Base-by-base conservation (phyloP, 2,113 vertebrate species). In the Catharus fuscescens region DNA sequence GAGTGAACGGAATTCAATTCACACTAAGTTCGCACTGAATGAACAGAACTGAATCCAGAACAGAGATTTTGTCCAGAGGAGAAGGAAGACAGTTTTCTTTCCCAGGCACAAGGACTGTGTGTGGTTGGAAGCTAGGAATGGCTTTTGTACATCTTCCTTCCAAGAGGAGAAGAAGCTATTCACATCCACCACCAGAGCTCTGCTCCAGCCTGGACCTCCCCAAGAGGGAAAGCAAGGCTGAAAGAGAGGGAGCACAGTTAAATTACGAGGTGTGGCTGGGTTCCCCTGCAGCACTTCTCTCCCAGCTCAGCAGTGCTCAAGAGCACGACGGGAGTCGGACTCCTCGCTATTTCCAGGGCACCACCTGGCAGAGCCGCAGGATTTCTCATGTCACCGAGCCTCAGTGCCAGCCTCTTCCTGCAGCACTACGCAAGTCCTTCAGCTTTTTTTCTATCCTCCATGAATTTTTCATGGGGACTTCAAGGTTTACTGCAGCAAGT, bases 381-480 rank as follows among this genome's bases (percentile, higher is more conserved):
- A 89, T 45, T 87, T 93, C 87, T 86, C 69, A 47, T 79, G 82
- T 92, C 88, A 89, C 66, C 79, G 25, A 57, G 34, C 62, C 78
- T 78, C 52, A 57, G 59, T 80, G 66, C 71, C 84, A 94, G 73
- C 61, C 91, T 66, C 64, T 80, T 91, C 62, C 70, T 80, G 60
- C 48, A 67, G 56, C 15, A 48, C 92, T 64, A 72, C 0, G 0
- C 19, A 74, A 78, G 56, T 53, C 40, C 77, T 73, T 90, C 60
- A 40, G n/a, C n/a, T 76, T 86, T 81, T 78, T 90, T 72, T 25
- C 67, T 74, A 83, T 80, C 52, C 44, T 80, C 76, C 56, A 92
- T 88, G 38, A 93, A 82, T 94, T 91, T 95, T 95, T 96, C 84
- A 95, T 82, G 66, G 78, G 8, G 47, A 85, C 66, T 95, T 90